These are phyloP conservation scores for Agrenia bidenticulata DNA, from an alignment of 2,888 invertebrate genomes.

Conservation along the genomic window DNA sequence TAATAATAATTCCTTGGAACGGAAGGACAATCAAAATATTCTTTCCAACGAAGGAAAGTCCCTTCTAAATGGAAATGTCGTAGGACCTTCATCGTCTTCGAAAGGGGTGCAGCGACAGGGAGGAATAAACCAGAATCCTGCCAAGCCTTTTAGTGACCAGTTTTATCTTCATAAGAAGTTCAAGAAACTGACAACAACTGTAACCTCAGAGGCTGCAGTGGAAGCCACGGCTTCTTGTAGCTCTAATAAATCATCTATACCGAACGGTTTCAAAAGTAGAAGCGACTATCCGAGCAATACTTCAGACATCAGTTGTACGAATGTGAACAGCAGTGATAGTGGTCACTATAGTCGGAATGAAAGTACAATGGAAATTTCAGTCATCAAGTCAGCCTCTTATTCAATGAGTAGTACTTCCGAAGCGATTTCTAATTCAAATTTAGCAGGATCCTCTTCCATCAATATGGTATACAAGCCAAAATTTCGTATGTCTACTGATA, in stretches of 20 bases:
- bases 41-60: neutral
- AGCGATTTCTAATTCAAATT: conserved; percentile 12
- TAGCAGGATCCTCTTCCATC: conserved; percentile 2
- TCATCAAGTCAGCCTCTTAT: neutral
- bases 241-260: neutral
- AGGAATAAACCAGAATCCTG: neutral
- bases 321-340: neutral
- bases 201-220: conserved; percentile 20
- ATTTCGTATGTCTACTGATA: conserved; percentile 43
- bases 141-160: conserved; percentile 25
- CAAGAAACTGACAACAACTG: conserved; percentile 76
- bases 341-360: neutral
- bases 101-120: neutral
- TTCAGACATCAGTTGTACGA: too few species aligned
- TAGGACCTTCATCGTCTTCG: neutral
- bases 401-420: conserved; percentile 10
- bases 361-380: conserved; percentile 7
- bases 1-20: neutral
- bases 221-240: neutral
- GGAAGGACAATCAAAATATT: conserved; percentile 12
- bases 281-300: neutral
- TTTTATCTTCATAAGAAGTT: conserved; percentile 89
- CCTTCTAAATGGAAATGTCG: conserved; percentile 9
- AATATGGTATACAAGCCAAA: conserved; percentile 50
- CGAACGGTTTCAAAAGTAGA: neutral